phyloP scores from a whole-genome alignment of 2,113 vertebrate genomes.

The Myrmecophaga tridactyla region DNA sequence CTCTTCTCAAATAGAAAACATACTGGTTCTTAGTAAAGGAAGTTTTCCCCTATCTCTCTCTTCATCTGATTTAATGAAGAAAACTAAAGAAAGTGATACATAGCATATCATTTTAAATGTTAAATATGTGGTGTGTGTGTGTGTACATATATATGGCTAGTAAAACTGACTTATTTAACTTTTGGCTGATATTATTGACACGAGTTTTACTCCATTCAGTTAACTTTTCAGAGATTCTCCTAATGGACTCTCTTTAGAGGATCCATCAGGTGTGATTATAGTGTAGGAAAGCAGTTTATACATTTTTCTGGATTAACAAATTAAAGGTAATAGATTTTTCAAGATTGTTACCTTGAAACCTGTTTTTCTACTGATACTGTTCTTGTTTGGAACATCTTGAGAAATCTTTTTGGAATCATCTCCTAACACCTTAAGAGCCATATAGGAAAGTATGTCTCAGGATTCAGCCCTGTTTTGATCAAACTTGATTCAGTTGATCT shows the following conservation, averaged over 20 bases:
- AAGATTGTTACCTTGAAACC: neutral
- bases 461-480: neutral
- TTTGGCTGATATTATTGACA: neutral
- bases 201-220: neutral
- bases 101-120: neutral
- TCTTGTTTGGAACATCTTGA: neutral
- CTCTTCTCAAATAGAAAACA: neutral
- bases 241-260: neutral
- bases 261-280: neutral
- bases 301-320: neutral
- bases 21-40: neutral
- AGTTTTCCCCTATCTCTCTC: neutral
- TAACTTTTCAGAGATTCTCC: neutral
- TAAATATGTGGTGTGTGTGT: neutral
- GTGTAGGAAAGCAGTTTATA: neutral
- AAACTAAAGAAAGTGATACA: neutral
- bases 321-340: neutral
- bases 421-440: neutral
- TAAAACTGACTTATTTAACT: neutral
- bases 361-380: neutral
- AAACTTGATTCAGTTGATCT: neutral
- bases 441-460: neutral
- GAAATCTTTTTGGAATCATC: neutral
- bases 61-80: neutral
- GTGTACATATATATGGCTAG: neutral